Base-by-base conservation (phyloP, 1,140 invertebrate genomes). In the Dreissena polymorpha region DNA sequence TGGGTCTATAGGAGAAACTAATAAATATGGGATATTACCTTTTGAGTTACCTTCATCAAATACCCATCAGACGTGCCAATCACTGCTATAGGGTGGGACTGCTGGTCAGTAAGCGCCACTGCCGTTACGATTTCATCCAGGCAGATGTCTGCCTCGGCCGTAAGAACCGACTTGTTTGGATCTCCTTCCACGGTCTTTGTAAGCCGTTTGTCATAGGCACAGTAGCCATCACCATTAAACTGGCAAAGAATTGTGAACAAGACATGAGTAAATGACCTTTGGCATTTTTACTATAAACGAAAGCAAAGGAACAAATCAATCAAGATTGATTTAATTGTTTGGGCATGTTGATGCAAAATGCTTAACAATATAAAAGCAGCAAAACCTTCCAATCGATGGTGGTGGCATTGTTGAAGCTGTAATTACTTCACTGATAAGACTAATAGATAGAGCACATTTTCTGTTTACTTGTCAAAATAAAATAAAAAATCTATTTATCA, bases 21-120 rank as follows among this genome's bases (percentile, higher is more conserved):
- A 39, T 39, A 39, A 39, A 39, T 39, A 39, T 39, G 57, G 21
- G 57, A 60, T 23, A 60, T 60, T 6, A 60, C 57, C 57, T 60
- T 60, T 23, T 60, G 57, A 60, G 39, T 53, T 82, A 89, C 88
- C 87, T 89, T 89, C n/a, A 84, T 23, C 18, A 89, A 25, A 25
- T 77, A 63, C 13, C 88, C 88, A 75, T 75, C 75, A 57, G 57
- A 50, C 13, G 88, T 87, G n/a, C 88, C 87, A 10, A 89, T 50
- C 3, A 89, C 69, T 7, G 85, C 83, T 12, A 88, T 79, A 39
- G 83, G 78, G 21, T 83, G 51, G 27, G 21, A 55, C 5, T 71
- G 50, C 21, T 88, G 87, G n/a, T 51, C 68, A 1, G 76, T 80
- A 13, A 71, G 69, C 13, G 74, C 76, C 21, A 89, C 29, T 12